Conservation (phyloP, 2,888 invertebrate genomes). For the Himalopsyche anomala region DNA sequence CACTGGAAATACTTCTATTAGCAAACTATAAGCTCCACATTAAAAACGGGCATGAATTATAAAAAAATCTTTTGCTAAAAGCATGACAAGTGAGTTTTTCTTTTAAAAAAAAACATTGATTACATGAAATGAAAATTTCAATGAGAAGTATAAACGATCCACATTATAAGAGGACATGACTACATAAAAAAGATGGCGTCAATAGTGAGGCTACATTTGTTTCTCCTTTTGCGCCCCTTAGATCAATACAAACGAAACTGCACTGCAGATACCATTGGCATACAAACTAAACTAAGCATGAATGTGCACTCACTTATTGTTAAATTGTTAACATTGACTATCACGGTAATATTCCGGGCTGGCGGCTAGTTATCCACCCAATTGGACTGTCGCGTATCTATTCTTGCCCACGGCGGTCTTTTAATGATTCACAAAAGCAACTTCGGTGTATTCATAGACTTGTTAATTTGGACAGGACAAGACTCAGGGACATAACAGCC, state of each 20-base stretch:
- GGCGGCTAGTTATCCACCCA: not conserved
- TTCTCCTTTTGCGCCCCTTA: no score
- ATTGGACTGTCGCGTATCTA: slow-evolving; percentile 31
- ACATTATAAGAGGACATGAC: no score
- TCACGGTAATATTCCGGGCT: not conserved
- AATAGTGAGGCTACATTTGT: no score
- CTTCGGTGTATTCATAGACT: slow-evolving; percentile 8
- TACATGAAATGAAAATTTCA: no score
- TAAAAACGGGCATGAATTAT: no score
- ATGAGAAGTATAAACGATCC: no score
- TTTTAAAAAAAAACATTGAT: no score
- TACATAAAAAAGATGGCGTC: no score
- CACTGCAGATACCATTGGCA: not conserved
- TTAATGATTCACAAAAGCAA: slow-evolving; percentile 1
- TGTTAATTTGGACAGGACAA: not conserved
- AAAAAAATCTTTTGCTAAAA: no score
- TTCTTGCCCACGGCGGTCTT: not conserved
- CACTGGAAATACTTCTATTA: no score
- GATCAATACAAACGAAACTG: not conserved
- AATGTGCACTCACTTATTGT: not conserved
- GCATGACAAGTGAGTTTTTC: no score
- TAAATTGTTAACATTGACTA: not conserved
- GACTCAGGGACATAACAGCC: not conserved
- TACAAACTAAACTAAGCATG: not conserved
- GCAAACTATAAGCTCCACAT: no score